Base-by-base conservation (phyloP, 2,797 vertebrate species). In the Decapterus maruadsi region DNA sequence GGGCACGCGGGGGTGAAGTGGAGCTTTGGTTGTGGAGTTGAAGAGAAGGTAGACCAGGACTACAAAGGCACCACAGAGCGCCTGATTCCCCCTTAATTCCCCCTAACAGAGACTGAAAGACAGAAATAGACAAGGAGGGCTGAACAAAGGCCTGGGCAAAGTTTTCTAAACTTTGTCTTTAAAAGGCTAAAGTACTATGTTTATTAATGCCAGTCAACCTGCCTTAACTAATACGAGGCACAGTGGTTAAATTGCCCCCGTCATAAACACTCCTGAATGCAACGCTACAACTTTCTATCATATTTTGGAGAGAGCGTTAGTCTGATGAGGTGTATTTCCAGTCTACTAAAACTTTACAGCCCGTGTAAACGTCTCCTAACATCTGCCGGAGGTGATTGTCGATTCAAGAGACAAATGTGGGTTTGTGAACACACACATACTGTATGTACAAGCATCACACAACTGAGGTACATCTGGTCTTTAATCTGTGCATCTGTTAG, bases 21-120 rank as follows among this genome's bases (percentile, higher is more conserved):
- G 40, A 78, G 64, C 58, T 73, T 53, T 62, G 69, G 62, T 66
- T 55, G 16, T 51, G 60, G 38, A 77, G 64, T 58, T 50, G 29
- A 20, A 65, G 29, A 57, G 50, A 60, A 66, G 58, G 72, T 63
- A n/a, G 55, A 50, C 43, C 3, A 4, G 4, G 53, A 72, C 63
- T 87, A 68, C 75, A 81, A 78, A 83, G 50, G 58, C 53, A 69
- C 6, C 65, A 55, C 8, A 68, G 48, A 76, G 43, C 16, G 72
- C 22, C 64, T 58, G 74, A 78, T 73, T 83, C 85, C 73, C 73
- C 17, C 59, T 64, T 65, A 83, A 83, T 68, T 67, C 75, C 29
- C 22, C 38, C 45, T 62, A 74, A 68, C 59, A 16, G 65, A 85
- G 48, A 38, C 29, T 62, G 77, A 74, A 62, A 80, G 54, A 58